A percentile compares a stretch with the other conserved stretches of the same genome.
Conservation (phyloP, 2,888 invertebrate genomes). For the Eupithecia subumbrata region DNA sequence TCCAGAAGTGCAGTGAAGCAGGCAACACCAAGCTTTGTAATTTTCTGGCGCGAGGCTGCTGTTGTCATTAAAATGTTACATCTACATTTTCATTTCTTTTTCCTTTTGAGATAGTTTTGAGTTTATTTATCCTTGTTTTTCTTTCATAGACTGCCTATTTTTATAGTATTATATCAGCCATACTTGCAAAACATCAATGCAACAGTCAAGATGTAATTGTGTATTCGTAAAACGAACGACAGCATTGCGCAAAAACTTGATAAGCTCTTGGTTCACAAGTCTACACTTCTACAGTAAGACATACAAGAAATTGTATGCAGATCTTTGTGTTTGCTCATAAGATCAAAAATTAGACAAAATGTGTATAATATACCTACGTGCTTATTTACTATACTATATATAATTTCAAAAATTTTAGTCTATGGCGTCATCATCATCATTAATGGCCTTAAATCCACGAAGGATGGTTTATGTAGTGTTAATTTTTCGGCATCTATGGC, state of each 20-base stretch:
- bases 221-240: neutral
- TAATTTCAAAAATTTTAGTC: neutral
- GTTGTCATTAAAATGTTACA: neutral
- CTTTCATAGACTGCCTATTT: neutral
- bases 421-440: neutral
- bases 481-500: neutral
- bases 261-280: neutral
- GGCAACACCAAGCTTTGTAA: neutral
- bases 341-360: neutral
- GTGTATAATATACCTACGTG: neutral
- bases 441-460: too few species aligned
- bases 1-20: too few species aligned
- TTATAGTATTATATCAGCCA: neutral
- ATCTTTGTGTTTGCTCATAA: slow-evolving; percentile 17
- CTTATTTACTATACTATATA: neutral
- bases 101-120: neutral
- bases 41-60: neutral
- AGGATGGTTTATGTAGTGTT: too few species aligned
- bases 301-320: slow-evolving; percentile 13
- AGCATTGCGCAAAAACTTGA: neutral
- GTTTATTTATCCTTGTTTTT: neutral
- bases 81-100: neutral
- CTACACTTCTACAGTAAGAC: neutral
- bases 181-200: neutral
- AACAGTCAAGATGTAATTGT: neutral